Evolutionary conservation across 2,888 invertebrate species (phyloP).

Genomic region (Heliconius ismenius): DNA sequence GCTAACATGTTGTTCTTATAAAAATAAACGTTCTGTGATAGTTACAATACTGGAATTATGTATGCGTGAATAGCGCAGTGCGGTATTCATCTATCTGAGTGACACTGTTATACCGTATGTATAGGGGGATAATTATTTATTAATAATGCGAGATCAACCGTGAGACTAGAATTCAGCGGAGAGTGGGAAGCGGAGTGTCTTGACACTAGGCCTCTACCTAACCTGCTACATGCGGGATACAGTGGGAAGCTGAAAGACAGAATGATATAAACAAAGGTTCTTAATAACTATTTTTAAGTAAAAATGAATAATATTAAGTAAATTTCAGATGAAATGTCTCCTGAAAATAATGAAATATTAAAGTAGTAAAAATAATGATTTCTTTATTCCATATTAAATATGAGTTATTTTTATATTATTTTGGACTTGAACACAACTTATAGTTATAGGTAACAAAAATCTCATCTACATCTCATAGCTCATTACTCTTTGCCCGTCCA

Average conservation of each 20-base stretch:
- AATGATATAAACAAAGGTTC: too few relatives aligned
- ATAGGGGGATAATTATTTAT: neutral
- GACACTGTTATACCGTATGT: neutral
- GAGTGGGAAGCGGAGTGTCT: too few relatives aligned
- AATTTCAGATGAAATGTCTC: neutral
- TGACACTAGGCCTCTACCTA: too few relatives aligned
- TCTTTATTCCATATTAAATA: too few relatives aligned
- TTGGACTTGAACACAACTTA: too few relatives aligned
- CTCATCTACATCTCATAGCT: neutral
- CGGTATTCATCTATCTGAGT: constrained; percentile 9
- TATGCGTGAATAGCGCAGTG: constrained; percentile 12
- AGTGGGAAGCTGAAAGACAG: too few relatives aligned
- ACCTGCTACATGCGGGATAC: too few relatives aligned
- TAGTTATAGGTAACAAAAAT: neutral
- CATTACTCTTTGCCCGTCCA: constrained; percentile 32
- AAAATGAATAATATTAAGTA: too few relatives aligned
- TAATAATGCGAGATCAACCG: too few relatives aligned
- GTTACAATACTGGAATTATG: neutral
- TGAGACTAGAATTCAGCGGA: too few relatives aligned
- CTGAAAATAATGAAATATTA: neutral
- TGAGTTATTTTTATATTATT: too few relatives aligned
- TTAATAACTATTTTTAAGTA: too few relatives aligned
- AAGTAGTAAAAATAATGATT: neutral
- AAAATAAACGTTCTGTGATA: neutral
- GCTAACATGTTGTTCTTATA: neutral